Percentiles rank a stretch among this genome's conserved stretches.
Evolutionary conservation across 1,140 invertebrate genomes (phyloP).

Genomic region (Drosophila equinoxialis): DNA sequence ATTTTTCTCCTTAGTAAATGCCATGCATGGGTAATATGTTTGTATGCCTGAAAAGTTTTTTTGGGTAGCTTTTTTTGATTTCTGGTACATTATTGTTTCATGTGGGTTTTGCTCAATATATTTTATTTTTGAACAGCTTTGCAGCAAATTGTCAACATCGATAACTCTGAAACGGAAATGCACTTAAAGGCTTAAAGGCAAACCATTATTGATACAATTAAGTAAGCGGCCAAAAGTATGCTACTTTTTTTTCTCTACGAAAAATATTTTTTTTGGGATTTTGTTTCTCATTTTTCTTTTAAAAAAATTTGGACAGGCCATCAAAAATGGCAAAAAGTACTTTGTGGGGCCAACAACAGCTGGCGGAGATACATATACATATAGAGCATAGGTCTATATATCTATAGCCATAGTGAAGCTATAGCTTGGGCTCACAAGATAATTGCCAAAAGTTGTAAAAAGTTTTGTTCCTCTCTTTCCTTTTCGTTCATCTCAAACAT

Average conservation of each 20-base stretch:
- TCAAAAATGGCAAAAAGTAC: conserved; percentile 29
- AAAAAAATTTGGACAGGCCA: conserved; percentile 18
- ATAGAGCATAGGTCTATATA: conserved; percentile 40
- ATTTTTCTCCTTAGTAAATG: too few species aligned
- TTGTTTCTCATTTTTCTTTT: conserved; percentile 5
- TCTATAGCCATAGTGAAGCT: conserved; percentile 26
- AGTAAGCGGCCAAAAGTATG: conserved; percentile 13
- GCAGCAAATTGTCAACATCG: conserved; percentile 4
- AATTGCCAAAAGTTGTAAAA: conserved; percentile 77
- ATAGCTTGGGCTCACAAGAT: conserved; percentile 64
- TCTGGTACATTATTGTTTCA: neutral
- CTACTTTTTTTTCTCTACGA: conserved; percentile 35
- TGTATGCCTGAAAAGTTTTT: too few species aligned
- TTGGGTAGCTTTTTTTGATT: too few species aligned
- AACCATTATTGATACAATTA: conserved; percentile 67
- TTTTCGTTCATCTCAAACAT: conserved; percentile 53
- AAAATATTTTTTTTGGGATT: conserved; percentile 23
- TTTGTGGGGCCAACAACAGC: conserved; percentile 15
- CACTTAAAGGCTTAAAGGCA: conserved; percentile 66
- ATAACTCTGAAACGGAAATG: conserved; percentile 28
- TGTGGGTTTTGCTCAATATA: neutral
- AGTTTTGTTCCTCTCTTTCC: conserved; percentile 39
- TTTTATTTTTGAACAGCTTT: neutral
- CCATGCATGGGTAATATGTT: too few species aligned
- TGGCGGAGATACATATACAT: conserved; percentile 7